Conservation (phyloP, 2,797 vertebrate species). For the Glossophaga mutica region DNA sequence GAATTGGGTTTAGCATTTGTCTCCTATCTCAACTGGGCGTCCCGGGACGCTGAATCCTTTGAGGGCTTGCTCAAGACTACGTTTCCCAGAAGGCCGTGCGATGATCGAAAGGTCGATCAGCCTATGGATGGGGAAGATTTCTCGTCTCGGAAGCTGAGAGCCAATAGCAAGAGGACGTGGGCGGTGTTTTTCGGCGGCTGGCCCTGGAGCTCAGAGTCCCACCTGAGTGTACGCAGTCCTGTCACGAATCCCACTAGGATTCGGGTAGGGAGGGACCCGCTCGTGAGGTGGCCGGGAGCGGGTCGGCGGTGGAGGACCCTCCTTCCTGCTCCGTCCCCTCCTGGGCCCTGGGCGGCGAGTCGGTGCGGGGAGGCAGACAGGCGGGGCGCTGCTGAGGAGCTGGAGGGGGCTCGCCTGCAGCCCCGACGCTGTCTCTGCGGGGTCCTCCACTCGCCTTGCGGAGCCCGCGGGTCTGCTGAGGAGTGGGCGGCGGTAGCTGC, state of each 20-base stretch:
- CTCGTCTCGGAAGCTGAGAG: not conserved
- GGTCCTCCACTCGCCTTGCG: too few relatives aligned
- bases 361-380: not conserved
- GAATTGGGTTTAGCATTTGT: not conserved
- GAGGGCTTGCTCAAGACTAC: not conserved
- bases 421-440: not conserved
- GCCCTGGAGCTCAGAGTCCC: not conserved
- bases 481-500: not conserved
- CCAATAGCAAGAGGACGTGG: not conserved
- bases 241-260: not conserved
- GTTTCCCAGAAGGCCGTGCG: constrained; percentile 26
- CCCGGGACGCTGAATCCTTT: not conserved
- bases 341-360: constrained; percentile 32
- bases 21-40: not conserved
- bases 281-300: not conserved
- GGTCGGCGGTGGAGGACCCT: not conserved
- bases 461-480: not conserved
- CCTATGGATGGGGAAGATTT: not conserved
- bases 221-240: not conserved
- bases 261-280: not conserved
- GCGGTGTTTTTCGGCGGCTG: not conserved
- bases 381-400: not conserved
- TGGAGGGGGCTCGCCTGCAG: not conserved
- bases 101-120: not conserved
- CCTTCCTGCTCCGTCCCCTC: not conserved